phyloP scores from a whole-genome alignment of 1,140 invertebrate genomes.

The Bradysia coprophila region DNA sequence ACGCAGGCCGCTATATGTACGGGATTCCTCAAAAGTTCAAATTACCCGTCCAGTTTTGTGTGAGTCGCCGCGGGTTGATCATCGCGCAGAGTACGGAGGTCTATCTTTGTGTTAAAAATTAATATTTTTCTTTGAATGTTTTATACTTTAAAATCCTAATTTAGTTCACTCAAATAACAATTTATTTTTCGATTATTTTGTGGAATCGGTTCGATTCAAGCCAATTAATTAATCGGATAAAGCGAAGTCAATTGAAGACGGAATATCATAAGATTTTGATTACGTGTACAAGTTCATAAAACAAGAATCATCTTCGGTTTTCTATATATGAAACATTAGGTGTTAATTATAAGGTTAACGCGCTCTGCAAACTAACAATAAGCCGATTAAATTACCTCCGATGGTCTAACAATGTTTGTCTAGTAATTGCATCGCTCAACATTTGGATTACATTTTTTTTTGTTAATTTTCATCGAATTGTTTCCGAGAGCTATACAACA shows the following conservation, averaged over 20 bases:
- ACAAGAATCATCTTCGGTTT: background rate
- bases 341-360: background rate
- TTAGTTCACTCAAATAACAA: background rate
- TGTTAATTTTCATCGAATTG: no score
- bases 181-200: background rate
- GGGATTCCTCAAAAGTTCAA: background rate
- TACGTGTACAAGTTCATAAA: background rate
- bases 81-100: background rate
- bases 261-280: background rate
- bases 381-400: no score
- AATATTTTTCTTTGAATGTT: background rate
- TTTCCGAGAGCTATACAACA: background rate
- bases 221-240: background rate
- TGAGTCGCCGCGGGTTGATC: background rate
- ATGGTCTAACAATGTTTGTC: no score
- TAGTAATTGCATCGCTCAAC: no score
- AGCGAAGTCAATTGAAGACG: no score
- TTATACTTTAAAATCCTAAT: background rate
- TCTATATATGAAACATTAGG: no score
- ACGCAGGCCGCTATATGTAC: background rate
- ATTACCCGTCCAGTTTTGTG: background rate
- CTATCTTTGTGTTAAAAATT: background rate
- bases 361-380: background rate
- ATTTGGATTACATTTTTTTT: no score
- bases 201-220: background rate